Conservation (phyloP, 2,113 vertebrate genomes). For the Aramus guarauna region DNA sequence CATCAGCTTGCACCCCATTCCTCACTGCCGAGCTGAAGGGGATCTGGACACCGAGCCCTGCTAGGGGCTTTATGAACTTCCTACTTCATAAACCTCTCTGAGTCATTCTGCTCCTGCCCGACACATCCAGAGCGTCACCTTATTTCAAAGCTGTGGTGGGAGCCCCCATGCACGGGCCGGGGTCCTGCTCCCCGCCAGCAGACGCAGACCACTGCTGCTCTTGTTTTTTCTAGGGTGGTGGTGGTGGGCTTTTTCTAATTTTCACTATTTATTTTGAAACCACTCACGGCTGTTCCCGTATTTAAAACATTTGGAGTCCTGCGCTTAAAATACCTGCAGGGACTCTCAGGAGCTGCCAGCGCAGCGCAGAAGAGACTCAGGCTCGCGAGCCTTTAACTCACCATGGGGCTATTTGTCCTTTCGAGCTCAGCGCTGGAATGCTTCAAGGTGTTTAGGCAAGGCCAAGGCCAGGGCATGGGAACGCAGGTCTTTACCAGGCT, state of each 20-base stretch:
- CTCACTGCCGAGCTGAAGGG: neutral
- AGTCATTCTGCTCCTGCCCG: neutral
- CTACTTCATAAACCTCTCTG: slow-evolving; percentile 2
- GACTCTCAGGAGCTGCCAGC: neutral
- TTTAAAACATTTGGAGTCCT: neutral
- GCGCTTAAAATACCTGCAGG: neutral
- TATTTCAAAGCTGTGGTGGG: neutral
- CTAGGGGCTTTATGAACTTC: neutral
- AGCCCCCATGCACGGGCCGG: neutral
- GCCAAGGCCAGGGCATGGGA: slow-evolving; percentile 63
- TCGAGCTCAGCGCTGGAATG: neutral
- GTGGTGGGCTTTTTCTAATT: neutral
- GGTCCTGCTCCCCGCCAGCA: neutral
- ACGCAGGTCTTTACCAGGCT: neutral
- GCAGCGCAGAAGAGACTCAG: neutral
- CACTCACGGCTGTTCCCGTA: rapidly evolving
- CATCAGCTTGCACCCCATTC: slow-evolving; percentile 7
- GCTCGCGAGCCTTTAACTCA: neutral
- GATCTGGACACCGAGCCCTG: neutral
- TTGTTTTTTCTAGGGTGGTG: neutral
- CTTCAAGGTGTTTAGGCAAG: slow-evolving; percentile 42
- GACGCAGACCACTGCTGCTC: neutral
- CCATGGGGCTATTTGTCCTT: neutral
- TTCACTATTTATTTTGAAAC: neutral
- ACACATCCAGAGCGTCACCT: neutral